phyloP scores from a whole-genome alignment of 2,888 invertebrate species.

The Busseola fusca region DNA sequence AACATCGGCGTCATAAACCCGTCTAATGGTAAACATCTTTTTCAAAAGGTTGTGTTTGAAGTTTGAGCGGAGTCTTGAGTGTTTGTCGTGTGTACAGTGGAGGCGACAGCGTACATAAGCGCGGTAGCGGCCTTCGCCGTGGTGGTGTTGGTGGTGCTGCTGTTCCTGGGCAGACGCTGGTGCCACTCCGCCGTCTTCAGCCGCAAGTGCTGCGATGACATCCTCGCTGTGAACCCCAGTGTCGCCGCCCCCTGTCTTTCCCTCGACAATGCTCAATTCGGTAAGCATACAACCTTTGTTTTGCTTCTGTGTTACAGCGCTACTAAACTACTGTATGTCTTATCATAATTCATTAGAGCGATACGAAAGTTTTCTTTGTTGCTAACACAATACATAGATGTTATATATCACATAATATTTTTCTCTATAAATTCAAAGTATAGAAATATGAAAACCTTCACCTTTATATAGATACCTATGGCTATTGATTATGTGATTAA shows the following conservation, averaged over 20 bases:
- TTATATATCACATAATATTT: constrained; percentile 37
- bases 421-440: constrained; percentile 30
- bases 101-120: constrained; percentile 96
- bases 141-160: constrained; percentile 94
- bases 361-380: constrained; percentile 56
- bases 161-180: constrained; percentile 95
- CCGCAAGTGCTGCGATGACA: constrained; percentile 83
- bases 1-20: constrained; percentile 82
- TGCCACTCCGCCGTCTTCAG: constrained; percentile 80
- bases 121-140: constrained; percentile 95
- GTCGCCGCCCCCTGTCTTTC: constrained; percentile 77
- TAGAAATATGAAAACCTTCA: constrained; percentile 52
- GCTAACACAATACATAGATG: constrained; percentile 53
- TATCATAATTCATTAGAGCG: constrained; percentile 50
- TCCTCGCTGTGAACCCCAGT: constrained; percentile 82
- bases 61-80: constrained; percentile 42
- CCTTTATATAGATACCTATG: constrained; percentile 50
- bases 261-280: constrained; percentile 84
- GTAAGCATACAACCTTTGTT: constrained; percentile 69
- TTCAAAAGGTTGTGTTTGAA: constrained; percentile 45
- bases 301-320: constrained; percentile 57
- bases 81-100: constrained; percentile 87
- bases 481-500: constrained; percentile 63
- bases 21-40: constrained; percentile 82
- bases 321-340: constrained; percentile 59